phyloP scores from a whole-genome alignment of 2,113 vertebrate species.

The Uria aalge region DNA sequence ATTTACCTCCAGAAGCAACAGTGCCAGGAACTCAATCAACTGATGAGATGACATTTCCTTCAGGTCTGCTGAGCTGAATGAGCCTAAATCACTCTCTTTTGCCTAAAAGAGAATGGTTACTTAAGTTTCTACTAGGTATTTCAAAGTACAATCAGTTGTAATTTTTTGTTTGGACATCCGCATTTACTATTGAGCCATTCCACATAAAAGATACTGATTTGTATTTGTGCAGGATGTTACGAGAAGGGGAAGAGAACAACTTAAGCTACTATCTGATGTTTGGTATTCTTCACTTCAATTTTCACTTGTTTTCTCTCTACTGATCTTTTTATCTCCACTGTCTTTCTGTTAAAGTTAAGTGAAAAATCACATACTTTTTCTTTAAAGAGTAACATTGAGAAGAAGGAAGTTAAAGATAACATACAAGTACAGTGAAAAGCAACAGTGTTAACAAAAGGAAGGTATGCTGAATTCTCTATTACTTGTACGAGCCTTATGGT shows the following conservation, averaged over 20 bases:
- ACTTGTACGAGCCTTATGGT: not conserved
- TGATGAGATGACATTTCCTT: conserved; percentile 89
- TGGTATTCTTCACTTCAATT: not conserved
- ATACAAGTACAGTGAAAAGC: not conserved
- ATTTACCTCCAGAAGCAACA: conserved; percentile 86
- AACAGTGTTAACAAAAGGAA: not conserved
- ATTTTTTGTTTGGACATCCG: not conserved
- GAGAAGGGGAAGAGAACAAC: not conserved
- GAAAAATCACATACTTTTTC: not conserved
- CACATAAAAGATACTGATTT: not conserved
- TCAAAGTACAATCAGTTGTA: not conserved
- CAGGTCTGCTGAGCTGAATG: conserved; percentile 82
- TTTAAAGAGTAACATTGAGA: not conserved
- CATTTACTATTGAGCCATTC: not conserved
- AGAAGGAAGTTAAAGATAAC: not conserved
- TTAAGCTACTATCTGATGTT: not conserved
- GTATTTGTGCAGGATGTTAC: not conserved
- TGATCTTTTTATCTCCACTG: not conserved
- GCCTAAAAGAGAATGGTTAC: conserved; percentile 71
- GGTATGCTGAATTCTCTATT: not conserved
- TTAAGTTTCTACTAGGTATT: not conserved
- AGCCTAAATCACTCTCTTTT: conserved; percentile 80
- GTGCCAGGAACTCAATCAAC: conserved; percentile 88
- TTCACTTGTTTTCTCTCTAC: not conserved
- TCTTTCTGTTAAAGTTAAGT: not conserved